Base-by-base conservation (phyloP, 2,888 invertebrate species). In the Philonicus albiceps region DNA sequence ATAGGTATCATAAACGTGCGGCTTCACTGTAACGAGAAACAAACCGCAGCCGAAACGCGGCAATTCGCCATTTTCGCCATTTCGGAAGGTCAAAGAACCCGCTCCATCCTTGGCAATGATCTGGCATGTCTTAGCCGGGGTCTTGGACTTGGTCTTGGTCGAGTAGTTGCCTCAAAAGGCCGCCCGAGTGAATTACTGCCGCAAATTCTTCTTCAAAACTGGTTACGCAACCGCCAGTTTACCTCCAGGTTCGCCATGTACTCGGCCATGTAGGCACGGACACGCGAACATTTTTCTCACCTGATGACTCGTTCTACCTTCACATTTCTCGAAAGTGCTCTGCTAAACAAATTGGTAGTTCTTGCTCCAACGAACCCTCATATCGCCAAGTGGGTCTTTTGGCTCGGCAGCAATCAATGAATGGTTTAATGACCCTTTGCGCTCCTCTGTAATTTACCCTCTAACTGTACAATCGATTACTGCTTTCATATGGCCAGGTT, bases 1-100 rank as follows among this genome's bases (percentile, higher is more conserved):
- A 27, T 64, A 64, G 34, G 16, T 31, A 31, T 74, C 31, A 74
- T 31, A n/a, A 16, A 31, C 27, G 27, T 73, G 27, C 72, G 11
- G 34, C 7, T 74, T 16, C 16, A 16, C 16, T 31, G 30, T 74
- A 64, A 27, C 64, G 13, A 43, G 49, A 49, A 22, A 22, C 7
- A 78, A 78, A 78, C n/a, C 78, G 22, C 43, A 27, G 30, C 22
- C 78, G 43, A 43, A 43, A 16, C 49, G 37, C 78, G 49, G 30
- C 49, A 49, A 53, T 78, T 78, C 27, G 49, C 78, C 43, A 49
- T 78, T 78, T 78, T 78, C 27, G 49, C 78, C 43, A 49, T 78
- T 78, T 78, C 49, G 78, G 78, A 78, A 49, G 78, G 78, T 78
- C 78, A 78, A 78, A 53, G 78, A 78, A 78, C 78, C 30, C 49